Evolutionary conservation across 2,888 invertebrate species (phyloP).

Genomic region (Parnassius smintheus): DNA sequence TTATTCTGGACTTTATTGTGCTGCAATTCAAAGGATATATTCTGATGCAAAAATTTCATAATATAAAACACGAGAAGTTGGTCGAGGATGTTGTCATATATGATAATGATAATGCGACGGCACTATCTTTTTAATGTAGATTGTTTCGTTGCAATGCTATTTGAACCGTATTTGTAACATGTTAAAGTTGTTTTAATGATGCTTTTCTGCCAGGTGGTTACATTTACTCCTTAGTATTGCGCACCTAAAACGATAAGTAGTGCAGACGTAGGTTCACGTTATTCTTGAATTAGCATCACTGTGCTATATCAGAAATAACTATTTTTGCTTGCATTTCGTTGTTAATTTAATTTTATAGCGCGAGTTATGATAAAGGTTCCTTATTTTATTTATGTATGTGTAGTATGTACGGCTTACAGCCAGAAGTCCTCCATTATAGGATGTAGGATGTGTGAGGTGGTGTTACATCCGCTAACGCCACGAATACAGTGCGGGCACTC

Average conservation of each 20-base stretch:
- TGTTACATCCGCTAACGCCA: too few species aligned
- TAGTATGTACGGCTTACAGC: too few species aligned
- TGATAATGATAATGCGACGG: slow-evolving; percentile 12
- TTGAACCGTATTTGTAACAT: background rate
- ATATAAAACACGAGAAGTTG: slow-evolving; percentile 8
- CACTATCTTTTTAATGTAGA: slow-evolving; percentile 5
- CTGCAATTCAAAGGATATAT: slow-evolving; percentile 15
- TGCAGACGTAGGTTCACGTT: slow-evolving; percentile 15
- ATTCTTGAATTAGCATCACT: slow-evolving; percentile 5
- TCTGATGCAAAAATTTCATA: slow-evolving; percentile 18
- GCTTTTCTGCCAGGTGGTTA: background rate
- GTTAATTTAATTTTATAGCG: slow-evolving; percentile 23
- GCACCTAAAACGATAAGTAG: slow-evolving; percentile 18
- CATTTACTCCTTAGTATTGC: slow-evolving; percentile 13
- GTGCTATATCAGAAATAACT: slow-evolving; percentile 18
- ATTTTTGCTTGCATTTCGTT: slow-evolving; percentile 15
- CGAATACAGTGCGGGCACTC: too few species aligned
- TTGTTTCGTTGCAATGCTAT: background rate
- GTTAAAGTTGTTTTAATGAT: background rate
- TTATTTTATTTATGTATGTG: slow-evolving; percentile 6
- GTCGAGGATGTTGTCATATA: slow-evolving; percentile 11
- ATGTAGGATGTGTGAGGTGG: too few species aligned
- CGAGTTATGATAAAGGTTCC: slow-evolving; percentile 15
- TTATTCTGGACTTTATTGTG: slow-evolving; percentile 15
- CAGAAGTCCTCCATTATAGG: too few species aligned